Conservation (phyloP, 2,888 invertebrate genomes). For the Tupiocoris notatus region DNA sequence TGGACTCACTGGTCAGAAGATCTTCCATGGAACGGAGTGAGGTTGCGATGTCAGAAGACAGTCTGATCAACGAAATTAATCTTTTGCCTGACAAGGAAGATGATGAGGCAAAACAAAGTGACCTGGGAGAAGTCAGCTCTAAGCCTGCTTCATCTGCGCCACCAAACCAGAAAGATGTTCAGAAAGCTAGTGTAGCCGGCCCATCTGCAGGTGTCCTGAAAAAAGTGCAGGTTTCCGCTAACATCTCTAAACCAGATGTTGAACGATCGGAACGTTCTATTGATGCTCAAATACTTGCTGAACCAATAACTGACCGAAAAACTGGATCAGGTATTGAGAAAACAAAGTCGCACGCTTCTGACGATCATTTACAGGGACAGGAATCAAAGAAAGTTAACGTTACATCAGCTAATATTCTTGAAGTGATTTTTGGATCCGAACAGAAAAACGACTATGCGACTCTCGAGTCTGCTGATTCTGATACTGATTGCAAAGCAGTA, state of each 20-base stretch:
- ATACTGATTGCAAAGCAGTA: neutral
- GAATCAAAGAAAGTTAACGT: conserved; percentile 8
- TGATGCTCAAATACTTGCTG: neutral
- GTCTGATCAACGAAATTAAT: conserved; percentile 35
- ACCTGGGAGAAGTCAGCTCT: neutral
- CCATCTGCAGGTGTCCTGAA: neutral
- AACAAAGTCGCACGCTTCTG: conserved; percentile 1
- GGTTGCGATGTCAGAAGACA: conserved; percentile 22
- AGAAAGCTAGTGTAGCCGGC: neutral
- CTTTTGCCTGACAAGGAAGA: conserved; percentile 28
- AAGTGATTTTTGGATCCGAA: conserved; percentile 28
- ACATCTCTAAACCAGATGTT: neutral
- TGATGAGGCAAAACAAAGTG: neutral
- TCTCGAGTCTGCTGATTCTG: neutral
- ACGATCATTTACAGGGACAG: conserved; percentile 13
- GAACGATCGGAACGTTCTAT: too few species aligned
- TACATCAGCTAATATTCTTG: conserved; percentile 22
- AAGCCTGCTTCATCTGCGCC: neutral
- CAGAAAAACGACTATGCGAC: neutral
- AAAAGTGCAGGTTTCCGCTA: neutral
- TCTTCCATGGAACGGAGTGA: conserved; percentile 19
- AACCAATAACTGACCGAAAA: neutral
- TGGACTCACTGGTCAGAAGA: conserved; percentile 24
- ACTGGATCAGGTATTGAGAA: neutral
- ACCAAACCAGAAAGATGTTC: neutral